Evolutionary conservation across 2,797 vertebrate genomes (phyloP).

Genomic region (Glyptemys insculpta): DNA sequence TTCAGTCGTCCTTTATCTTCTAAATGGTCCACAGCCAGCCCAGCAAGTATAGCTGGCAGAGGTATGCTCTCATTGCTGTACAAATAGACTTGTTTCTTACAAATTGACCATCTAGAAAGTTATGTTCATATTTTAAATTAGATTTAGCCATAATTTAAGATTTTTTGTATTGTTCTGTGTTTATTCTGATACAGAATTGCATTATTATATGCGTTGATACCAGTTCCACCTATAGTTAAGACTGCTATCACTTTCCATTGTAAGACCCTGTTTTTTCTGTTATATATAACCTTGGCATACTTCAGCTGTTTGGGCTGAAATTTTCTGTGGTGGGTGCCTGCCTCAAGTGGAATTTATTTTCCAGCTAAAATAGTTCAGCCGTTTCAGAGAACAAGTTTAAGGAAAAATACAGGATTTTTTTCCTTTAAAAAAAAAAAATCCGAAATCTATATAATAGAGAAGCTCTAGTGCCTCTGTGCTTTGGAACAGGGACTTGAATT

Average conservation of each 20-base stretch:
- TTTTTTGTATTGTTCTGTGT: neutral
- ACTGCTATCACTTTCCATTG: neutral
- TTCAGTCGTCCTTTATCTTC: constrained; percentile 91
- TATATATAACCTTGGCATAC: neutral
- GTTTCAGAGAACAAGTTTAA: neutral
- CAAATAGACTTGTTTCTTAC: neutral
- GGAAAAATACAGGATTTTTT: neutral
- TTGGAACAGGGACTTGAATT: neutral
- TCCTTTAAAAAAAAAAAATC: neutral
- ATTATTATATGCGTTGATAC: neutral
- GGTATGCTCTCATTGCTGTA: constrained; percentile 77
- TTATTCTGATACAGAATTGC: neutral
- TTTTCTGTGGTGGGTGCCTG: neutral
- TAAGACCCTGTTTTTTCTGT: neutral
- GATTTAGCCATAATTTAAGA: neutral
- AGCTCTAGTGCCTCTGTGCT: neutral
- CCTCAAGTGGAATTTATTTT: neutral
- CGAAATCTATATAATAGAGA: neutral
- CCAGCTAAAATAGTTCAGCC: neutral
- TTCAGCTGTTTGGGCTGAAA: neutral
- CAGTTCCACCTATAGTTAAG: neutral
- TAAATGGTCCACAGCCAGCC: constrained; percentile 90
- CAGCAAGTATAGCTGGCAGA: constrained; percentile 88
- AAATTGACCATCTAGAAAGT: neutral
- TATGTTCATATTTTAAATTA: neutral